Conservation (phyloP, 1,140 invertebrate species). For the Microvelia longipes region DNA sequence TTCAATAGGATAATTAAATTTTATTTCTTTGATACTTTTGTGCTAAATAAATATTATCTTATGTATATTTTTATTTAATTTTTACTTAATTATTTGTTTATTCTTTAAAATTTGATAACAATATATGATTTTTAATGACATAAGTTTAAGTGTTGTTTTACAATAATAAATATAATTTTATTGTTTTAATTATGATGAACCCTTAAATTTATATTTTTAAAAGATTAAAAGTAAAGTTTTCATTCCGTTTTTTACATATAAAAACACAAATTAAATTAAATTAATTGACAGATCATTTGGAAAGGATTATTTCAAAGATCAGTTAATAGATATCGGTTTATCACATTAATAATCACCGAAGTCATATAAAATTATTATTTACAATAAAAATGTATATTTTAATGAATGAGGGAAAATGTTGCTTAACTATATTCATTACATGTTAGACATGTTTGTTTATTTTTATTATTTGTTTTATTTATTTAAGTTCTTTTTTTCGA, state of each 20-base stretch:
- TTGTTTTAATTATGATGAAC: neutral
- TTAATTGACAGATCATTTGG: neutral
- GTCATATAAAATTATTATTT: neutral
- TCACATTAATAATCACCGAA: neutral
- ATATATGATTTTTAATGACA: neutral
- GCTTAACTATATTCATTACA: slow-evolving; percentile 12
- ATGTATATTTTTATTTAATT: no score
- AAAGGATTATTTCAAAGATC: neutral
- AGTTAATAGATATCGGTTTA: neutral
- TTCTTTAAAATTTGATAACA: neutral
- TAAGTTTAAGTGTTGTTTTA: no score
- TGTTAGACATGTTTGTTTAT: slow-evolving; percentile 26
- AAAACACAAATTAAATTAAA: neutral
- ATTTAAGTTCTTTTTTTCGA: slow-evolving; percentile 24
- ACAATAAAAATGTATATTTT: neutral
- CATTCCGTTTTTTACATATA: neutral
- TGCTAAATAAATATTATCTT: no score
- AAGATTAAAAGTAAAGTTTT: neutral
- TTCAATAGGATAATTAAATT: no score
- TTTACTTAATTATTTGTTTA: neutral
- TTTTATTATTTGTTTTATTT: slow-evolving; percentile 1
- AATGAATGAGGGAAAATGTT: neutral
- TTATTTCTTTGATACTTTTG: no score
- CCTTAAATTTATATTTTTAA: neutral
- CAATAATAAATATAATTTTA: neutral